Percentiles rank a stretch among this genome's conserved stretches.
Evolutionary conservation across 2,888 invertebrate genomes (phyloP).

Genomic region (Sphaeridia pumilis): DNA sequence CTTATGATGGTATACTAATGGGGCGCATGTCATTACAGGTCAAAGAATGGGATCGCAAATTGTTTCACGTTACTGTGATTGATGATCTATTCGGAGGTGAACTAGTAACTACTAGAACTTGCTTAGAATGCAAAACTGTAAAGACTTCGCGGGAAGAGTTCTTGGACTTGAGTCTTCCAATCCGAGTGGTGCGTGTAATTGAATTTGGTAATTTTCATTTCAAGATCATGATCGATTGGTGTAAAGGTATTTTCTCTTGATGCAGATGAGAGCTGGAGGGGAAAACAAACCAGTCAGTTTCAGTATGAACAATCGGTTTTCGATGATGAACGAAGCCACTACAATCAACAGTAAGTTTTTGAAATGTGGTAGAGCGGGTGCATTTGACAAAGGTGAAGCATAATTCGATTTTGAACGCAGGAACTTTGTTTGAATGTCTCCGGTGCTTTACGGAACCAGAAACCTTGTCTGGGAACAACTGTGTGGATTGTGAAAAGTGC

Average conservation of each 20-base stretch:
- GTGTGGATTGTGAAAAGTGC: slow-evolving; percentile 85
- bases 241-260: no score
- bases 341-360: slow-evolving; percentile 11
- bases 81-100: slow-evolving; percentile 91
- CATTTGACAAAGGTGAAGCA: no score
- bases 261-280: no score
- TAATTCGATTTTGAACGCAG: no score
- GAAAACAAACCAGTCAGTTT: background rate
- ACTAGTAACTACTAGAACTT: slow-evolving; percentile 76
- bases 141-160: slow-evolving; percentile 85
- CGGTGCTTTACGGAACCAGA: slow-evolving; percentile 86
- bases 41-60: slow-evolving; percentile 33
- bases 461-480: slow-evolving; percentile 79
- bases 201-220: no score
- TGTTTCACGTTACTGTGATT: slow-evolving; percentile 42
- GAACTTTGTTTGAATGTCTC: slow-evolving; percentile 70
- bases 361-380: no score
- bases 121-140: slow-evolving; percentile 75
- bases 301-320: slow-evolving; percentile 2
- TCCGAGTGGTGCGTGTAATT: slow-evolving; percentile 44
- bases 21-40: slow-evolving; percentile 16
- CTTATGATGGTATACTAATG: background rate
- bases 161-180: slow-evolving; percentile 85
- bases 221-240: no score
- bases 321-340: background rate